These are phyloP conservation scores for Podarcis lilfordi DNA, from an alignment of 2,797 vertebrate species.

Conservation along the genomic window DNA sequence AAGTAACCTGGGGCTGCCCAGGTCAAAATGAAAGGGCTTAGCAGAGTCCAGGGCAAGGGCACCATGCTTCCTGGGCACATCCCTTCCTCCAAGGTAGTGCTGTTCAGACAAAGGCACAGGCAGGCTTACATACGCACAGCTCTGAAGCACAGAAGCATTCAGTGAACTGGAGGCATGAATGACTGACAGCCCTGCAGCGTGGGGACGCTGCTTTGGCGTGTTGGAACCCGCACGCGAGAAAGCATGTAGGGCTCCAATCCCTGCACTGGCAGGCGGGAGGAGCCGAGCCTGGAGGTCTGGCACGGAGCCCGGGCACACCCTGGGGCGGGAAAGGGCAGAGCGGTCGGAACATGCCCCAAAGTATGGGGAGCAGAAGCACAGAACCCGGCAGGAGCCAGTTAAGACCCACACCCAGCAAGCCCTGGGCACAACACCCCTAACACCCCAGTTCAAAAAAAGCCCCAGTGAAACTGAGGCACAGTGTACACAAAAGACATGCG, in stretches of 20 bases:
- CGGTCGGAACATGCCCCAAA: slow-evolving; percentile 28
- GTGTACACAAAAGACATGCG: not conserved
- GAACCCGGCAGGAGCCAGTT: not conserved
- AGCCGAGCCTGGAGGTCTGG: slow-evolving; percentile 17
- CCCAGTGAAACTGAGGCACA: not conserved
- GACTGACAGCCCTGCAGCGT: slow-evolving; percentile 33
- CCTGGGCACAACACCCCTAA: not conserved
- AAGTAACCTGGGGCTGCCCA: not conserved
- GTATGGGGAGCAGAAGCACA: not conserved
- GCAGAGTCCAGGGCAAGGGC: not conserved
- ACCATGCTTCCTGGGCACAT: not conserved
- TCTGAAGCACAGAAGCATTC: not conserved
- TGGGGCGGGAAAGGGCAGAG: slow-evolving; percentile 16
- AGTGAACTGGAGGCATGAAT: not conserved
- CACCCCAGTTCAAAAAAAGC: not conserved
- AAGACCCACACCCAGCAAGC: not conserved
- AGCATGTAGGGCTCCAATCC: slow-evolving; percentile 16
- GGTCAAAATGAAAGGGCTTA: not conserved
- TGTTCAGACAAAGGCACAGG: not conserved
- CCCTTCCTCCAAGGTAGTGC: not conserved
- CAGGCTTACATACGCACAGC: not conserved
- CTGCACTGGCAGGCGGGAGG: slow-evolving; percentile 20
- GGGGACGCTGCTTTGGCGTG: slow-evolving; percentile 23
- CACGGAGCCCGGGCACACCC: slow-evolving; percentile 29
- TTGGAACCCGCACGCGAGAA: slow-evolving; percentile 5